Conservation (phyloP, 2,113 vertebrate genomes). For the Rhabdomys dilectus region DNA sequence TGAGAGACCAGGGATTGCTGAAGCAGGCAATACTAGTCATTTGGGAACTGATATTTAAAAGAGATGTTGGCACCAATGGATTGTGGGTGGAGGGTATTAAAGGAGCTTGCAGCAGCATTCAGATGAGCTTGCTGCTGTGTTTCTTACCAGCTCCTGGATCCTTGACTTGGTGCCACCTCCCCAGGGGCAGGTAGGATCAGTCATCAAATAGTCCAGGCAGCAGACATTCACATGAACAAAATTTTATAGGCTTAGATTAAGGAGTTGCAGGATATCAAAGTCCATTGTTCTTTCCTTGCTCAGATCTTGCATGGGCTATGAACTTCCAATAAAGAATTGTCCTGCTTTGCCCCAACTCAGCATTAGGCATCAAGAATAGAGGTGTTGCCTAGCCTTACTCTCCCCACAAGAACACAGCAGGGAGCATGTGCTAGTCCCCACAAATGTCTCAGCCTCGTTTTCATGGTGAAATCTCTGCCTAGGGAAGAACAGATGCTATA, state of each 20-base stretch:
- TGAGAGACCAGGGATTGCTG: too few species aligned
- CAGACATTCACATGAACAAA: neutral
- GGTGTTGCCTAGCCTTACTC: neutral
- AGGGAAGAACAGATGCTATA: neutral
- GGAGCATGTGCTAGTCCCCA: too few species aligned
- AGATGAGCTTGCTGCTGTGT: too few species aligned
- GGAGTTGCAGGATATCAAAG: too few species aligned
- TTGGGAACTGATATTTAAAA: too few species aligned
- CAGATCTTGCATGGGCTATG: neutral
- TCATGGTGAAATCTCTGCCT: neutral
- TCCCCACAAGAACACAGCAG: neutral
- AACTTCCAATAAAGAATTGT: neutral
- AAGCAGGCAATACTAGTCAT: too few species aligned
- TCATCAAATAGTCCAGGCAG: neutral
- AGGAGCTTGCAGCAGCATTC: too few species aligned
- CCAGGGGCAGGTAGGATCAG: too few species aligned
- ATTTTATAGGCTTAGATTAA: neutral
- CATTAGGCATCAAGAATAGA: neutral
- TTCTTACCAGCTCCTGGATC: too few species aligned
- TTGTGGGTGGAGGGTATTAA: too few species aligned
- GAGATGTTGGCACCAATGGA: too few species aligned
- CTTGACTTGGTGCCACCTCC: too few species aligned
- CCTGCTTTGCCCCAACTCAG: neutral
- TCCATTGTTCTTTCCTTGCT: neutral
- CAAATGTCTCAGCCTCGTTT: neutral